Evolutionary conservation across 2,113 vertebrate species (phyloP).

Genomic region (Campylomormyrus tamandua): DNA sequence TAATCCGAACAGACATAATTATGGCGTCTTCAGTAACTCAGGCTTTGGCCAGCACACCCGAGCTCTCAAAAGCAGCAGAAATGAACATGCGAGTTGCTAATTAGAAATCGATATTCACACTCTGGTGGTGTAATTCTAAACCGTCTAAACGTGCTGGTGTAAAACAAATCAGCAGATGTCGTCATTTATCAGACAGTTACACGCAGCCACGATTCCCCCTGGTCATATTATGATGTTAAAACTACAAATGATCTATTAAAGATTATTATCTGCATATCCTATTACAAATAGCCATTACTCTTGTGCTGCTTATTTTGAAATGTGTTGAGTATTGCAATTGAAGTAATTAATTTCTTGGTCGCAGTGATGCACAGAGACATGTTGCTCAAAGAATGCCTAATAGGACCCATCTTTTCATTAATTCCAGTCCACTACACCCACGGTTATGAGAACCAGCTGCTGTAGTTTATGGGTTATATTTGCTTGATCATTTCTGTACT

Average conservation of each 20-base stretch:
- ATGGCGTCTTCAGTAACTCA: background rate
- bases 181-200: background rate
- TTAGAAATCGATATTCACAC: background rate
- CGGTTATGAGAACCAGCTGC: background rate
- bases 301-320: background rate
- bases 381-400: background rate
- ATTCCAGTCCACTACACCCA: background rate
- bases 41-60: background rate
- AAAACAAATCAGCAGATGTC: background rate
- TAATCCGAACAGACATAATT: background rate
- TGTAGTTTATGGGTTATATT: background rate
- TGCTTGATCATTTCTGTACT: background rate
- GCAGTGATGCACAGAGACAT: background rate
- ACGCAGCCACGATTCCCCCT: background rate
- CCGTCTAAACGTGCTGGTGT: background rate
- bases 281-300: background rate
- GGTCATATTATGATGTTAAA: background rate
- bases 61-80: constrained; percentile 4
- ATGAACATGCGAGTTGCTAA: background rate
- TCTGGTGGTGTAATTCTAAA: background rate
- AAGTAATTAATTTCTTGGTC: background rate
- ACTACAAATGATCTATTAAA: background rate
- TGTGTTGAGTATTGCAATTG: background rate
- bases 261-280: background rate
- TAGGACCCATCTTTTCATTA: background rate